Evolutionary conservation across 2,113 vertebrate genomes (phyloP).

Genomic region (Megaptera novaeangliae): DNA sequence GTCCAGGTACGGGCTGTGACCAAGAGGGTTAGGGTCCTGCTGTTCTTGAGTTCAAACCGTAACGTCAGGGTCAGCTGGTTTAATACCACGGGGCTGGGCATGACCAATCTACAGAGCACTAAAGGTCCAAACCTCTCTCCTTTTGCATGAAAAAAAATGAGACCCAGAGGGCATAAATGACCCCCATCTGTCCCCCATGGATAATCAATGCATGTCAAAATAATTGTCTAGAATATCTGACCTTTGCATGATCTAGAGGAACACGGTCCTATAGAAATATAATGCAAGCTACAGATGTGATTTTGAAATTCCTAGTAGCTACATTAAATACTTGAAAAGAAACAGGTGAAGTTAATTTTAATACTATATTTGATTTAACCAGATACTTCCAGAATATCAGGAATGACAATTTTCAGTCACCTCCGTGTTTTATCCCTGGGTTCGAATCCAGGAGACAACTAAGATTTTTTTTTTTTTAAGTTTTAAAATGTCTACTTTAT

Average conservation of each 20-base stretch:
- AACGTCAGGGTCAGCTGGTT: neutral
- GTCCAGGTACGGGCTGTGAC: neutral
- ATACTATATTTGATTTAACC: neutral
- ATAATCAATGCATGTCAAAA: too few relatives aligned
- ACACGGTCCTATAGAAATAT: neutral
- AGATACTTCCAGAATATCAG: neutral
- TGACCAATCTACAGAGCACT: neutral
- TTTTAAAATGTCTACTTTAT: neutral
- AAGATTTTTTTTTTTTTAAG: neutral
- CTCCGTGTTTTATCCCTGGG: neutral
- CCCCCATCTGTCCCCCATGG: neutral
- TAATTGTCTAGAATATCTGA: neutral
- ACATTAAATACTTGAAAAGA: neutral
- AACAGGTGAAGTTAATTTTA: conserved; percentile 3
- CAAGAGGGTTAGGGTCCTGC: neutral
- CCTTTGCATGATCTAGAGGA: neutral
- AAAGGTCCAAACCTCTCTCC: neutral
- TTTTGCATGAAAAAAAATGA: neutral
- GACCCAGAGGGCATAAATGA: neutral
- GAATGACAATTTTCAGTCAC: neutral
- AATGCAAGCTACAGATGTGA: neutral
- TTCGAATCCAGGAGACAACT: neutral
- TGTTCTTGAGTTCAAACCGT: neutral
- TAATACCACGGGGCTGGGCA: neutral
- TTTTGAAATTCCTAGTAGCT: neutral